Percentiles rank a stretch among this genome's conserved stretches.
Conservation (phyloP, 2,113 vertebrate genomes). For the Nestor notabilis region DNA sequence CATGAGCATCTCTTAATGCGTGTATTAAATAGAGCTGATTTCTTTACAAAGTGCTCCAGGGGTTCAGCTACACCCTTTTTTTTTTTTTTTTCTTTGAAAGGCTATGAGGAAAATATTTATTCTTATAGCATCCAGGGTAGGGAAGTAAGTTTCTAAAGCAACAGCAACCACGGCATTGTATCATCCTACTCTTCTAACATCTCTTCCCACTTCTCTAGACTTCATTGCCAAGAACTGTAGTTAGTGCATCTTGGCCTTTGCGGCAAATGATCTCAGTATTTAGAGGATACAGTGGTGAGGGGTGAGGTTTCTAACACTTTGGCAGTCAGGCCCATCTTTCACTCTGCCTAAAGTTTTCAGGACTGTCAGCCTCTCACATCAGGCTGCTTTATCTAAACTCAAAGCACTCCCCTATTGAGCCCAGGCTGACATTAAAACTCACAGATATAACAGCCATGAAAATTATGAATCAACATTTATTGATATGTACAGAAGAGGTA, state of each 20-base stretch:
- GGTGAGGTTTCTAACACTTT: neutral
- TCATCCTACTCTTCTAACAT: neutral
- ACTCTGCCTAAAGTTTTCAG: neutral
- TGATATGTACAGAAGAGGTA: slow-evolving; percentile 96
- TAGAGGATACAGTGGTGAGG: neutral
- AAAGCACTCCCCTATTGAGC: neutral
- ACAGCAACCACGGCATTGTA: neutral
- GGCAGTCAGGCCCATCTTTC: neutral
- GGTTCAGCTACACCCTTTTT: neutral
- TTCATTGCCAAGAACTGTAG: neutral
- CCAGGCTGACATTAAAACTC: neutral
- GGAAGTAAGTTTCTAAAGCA: slow-evolving; percentile 17
- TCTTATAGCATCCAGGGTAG: neutral
- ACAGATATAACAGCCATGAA: slow-evolving; percentile 37
- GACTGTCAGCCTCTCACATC: neutral
- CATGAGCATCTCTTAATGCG: neutral
- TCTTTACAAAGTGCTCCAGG: neutral
- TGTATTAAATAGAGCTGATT: neutral
- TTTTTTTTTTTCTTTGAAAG: neutral
- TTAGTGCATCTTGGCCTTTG: neutral
- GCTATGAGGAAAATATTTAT: neutral
- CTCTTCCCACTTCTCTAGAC: neutral
- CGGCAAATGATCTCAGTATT: neutral
- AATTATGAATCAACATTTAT: slow-evolving; percentile 97
- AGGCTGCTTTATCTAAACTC: neutral